Conservation (phyloP, 1,140 invertebrate species). For the Geopemphigus sp. region DNA sequence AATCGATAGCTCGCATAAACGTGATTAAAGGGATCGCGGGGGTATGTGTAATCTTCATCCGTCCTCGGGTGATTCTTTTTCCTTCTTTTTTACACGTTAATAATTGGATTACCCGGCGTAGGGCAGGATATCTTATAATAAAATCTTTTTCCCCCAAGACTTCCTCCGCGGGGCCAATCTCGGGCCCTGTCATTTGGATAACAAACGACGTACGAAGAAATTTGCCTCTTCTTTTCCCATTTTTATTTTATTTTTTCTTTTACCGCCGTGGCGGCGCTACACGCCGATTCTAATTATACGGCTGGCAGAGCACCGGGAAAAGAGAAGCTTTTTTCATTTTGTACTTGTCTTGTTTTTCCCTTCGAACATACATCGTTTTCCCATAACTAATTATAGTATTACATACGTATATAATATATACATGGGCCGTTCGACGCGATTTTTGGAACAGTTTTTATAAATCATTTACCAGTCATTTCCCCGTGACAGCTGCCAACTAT, state of each 20-base stretch:
- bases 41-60: slow-evolving; percentile 28
- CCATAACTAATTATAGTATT: slow-evolving; percentile 46
- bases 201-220: slow-evolving; percentile 49
- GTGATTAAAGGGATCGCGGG: slow-evolving; percentile 36
- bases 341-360: slow-evolving; percentile 37
- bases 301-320: slow-evolving; percentile 44
- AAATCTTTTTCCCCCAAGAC: slow-evolving; percentile 50
- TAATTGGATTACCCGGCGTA: slow-evolving; percentile 47
- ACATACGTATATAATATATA: background rate
- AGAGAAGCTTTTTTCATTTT: slow-evolving; percentile 22
- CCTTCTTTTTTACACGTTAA: slow-evolving; percentile 42
- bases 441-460: background rate
- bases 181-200: slow-evolving; percentile 50
- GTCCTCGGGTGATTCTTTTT: slow-evolving; percentile 19
- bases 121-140: slow-evolving; percentile 47
- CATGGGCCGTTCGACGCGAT: background rate
- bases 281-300: slow-evolving; percentile 47
- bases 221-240: slow-evolving; percentile 43
- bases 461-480: slow-evolving; percentile 1
- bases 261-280: slow-evolving; percentile 27
- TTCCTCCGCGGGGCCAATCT: slow-evolving; percentile 37
- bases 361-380: slow-evolving; percentile 39
- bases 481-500: background rate
- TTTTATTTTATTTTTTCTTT: slow-evolving; percentile 32
- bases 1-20: background rate